Base-by-base conservation (phyloP, 30 jellyfish, hydroid and myxozoan species). In the Haliclystus octoradiatus region DNA sequence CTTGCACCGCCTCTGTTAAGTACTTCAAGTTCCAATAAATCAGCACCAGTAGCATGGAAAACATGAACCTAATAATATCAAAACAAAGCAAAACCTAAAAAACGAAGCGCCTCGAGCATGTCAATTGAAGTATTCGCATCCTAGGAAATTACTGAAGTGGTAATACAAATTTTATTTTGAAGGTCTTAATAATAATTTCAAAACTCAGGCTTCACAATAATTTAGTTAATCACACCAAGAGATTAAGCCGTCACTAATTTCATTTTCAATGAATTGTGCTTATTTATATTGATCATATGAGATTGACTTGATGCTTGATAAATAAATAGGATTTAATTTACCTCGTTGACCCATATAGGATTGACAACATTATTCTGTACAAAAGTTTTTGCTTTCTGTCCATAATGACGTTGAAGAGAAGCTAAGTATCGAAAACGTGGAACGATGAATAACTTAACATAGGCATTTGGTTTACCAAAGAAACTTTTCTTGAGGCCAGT, bases 11-110 rank as follows among this genome's bases (percentile, higher is more conserved):
- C 80, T 64, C 76, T 76, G 76, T 89, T 89, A n/a, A 93, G 83
- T 30, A 89, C 79, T 76, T 89, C 98, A 33, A 89, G 77, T 52
- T 89, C 98, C 19, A 89, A 69, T 28, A 89, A 74, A 71, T 89
- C 98, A 50, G 95, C 95, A 0, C 94, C 91, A 4, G 98, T 89
- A 57, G 95, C 98, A 71, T 84, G 88, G 33, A 89, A 66, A 2
- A 72, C 95, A 67, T 68, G 76, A 26, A 74, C 92, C 98, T 89
- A 28, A 52, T 68, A 60, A 26, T 63, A 62, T 1, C 66, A 2
- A 28, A 46, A 4, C 26, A 4, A 63, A 24, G 24, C 60, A 13
- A 47, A 9, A 13, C n/a, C 60, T 47, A 47, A n/a, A n/a, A 47
- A n/a, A 47, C 15, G 15, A 47, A 13, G 60, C 13, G n/a, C 13